These are phyloP conservation scores for Diachrysia chrysitis DNA, from an alignment of 2,888 invertebrate species.

Conservation along the genomic window DNA sequence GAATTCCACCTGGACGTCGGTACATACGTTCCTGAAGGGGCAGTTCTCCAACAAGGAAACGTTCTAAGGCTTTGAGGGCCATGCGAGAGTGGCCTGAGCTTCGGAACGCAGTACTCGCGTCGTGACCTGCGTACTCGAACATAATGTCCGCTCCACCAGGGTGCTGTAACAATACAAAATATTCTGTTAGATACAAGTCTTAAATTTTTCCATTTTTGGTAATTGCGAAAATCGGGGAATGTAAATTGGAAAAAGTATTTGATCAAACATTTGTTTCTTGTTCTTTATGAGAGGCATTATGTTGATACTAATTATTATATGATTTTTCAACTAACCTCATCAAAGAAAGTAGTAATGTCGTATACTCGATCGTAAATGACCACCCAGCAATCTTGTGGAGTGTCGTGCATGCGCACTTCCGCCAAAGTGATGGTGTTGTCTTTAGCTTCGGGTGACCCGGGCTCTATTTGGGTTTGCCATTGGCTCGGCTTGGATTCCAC, in stretches of 20 bases:
- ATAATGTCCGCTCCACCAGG: slow-evolving; percentile 95
- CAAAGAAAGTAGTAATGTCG: slow-evolving; percentile 93
- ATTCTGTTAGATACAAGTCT: slow-evolving; percentile 17
- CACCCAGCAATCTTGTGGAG: slow-evolving; percentile 94
- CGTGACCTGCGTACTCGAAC: slow-evolving; percentile 95
- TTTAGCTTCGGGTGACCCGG: slow-evolving; percentile 77
- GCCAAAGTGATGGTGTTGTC: slow-evolving; percentile 90
- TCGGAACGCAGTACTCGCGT: slow-evolving; percentile 95
- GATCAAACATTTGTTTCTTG: background rate
- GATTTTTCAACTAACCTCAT: slow-evolving; percentile 86
- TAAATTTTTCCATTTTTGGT: background rate
- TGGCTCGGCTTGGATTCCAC: slow-evolving; percentile 68
- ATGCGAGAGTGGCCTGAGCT: slow-evolving; percentile 93
- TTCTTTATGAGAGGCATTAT: background rate
- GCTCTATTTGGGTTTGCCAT: slow-evolving; percentile 71
- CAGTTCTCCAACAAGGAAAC: slow-evolving; percentile 93
- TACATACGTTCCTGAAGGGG: slow-evolving; percentile 93
- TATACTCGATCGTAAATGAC: slow-evolving; percentile 96
- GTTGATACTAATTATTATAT: background rate
- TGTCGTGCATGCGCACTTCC: slow-evolving; percentile 94
- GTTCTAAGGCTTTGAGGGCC: slow-evolving; percentile 91
- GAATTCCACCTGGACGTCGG: slow-evolving; percentile 90
- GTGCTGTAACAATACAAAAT: slow-evolving; percentile 89
- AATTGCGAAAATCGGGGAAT: too few relatives aligned
- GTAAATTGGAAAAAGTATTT: background rate